Percentiles rank a stretch among this genome's conserved stretches.
Conservation (phyloP, 2,888 invertebrate species). For the Leucoptera coffeella region DNA sequence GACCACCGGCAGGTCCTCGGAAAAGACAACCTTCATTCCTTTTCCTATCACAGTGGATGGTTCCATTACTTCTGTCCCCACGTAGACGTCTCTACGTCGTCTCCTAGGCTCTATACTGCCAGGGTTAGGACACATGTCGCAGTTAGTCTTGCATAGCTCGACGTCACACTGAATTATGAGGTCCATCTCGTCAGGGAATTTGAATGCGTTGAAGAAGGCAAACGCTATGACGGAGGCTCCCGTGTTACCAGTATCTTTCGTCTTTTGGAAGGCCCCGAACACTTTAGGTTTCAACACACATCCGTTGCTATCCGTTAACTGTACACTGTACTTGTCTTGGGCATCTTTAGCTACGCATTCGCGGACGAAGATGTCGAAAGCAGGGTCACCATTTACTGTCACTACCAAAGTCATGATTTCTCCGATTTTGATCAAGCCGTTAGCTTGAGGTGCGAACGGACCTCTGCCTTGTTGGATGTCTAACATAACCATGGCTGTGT, state of each 20-base stretch:
- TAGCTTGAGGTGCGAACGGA: conserved; percentile 69
- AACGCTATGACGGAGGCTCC: conserved; percentile 71
- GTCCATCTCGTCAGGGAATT: conserved; percentile 82
- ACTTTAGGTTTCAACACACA: conserved; percentile 74
- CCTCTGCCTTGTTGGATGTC: conserved; percentile 74
- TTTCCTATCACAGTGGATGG: conserved; percentile 58
- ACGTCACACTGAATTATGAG: conserved; percentile 76
- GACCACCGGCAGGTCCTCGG: conserved; percentile 55
- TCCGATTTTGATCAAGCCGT: conserved; percentile 74
- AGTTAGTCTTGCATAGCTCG: conserved; percentile 74
- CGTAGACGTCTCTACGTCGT: conserved; percentile 29
- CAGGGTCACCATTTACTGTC: conserved; percentile 71
- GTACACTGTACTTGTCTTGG: conserved; percentile 57
- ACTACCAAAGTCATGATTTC: conserved; percentile 77
- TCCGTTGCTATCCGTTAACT: conserved; percentile 67
- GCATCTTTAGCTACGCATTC: conserved; percentile 73
- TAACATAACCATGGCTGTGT: conserved; percentile 71
- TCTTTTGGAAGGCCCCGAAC: conserved; percentile 77
- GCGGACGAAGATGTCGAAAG: conserved; percentile 70
- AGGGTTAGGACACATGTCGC: conserved; percentile 64
- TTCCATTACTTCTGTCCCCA: conserved; percentile 31
- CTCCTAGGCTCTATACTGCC: conserved; percentile 51
- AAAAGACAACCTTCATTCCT: conserved; percentile 61
- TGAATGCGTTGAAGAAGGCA: conserved; percentile 75
- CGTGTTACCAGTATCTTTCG: conserved; percentile 64